Evolutionary conservation across 1,140 invertebrate genomes (phyloP), one percentile per base, ranked within the genome.

Genomic region (Idris sp.): DNA sequence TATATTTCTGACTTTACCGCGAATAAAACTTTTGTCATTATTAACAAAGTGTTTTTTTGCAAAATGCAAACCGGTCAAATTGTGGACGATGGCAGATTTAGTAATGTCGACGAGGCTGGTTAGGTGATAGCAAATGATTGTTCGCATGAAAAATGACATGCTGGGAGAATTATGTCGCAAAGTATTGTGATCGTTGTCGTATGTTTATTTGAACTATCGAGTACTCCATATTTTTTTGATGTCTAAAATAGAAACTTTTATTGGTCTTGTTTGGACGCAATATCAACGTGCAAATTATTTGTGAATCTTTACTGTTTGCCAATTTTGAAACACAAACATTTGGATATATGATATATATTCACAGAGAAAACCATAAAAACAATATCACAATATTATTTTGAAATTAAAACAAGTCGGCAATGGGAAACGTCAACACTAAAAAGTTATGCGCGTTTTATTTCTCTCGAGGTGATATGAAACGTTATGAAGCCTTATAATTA

Each of bases 11-110:
- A 41, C 33, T 49, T 33, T 22, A 14, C 31, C 16, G 49, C 33
- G 28, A 16, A 46, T 26, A 30, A 56, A 67, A 67, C 51, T 56
- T 49, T 56, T n/a, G 51, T 41, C 62, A 25, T 67, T 56, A 67
- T 56, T 56, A 67, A 56, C 33, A 31, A 67, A 65, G 22, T 40
- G 25, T 65, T 54, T 54, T 54, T 65, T 25, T 18, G 48, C n/a
- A n/a, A n/a, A n/a, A 49, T 35, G 43, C 31, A 41, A 56, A 38
- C 51, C 22, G 62, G 41, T 48, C 22, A 48, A 68, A 58, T 68
- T 51, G 35, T 25, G n/a, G n/a, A 25, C 44, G 31, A 22, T 44
- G 44, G 13, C 16, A 38, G 53, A 58, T 68, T 51, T 51, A 36
- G 30, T 11, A 15, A 68, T 38, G 48, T 56, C 43, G 26, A 67